Percentiles rank a stretch among this genome's conserved stretches.
Conservation (phyloP, 1,140 invertebrate species). For the Papilio xuthus region DNA sequence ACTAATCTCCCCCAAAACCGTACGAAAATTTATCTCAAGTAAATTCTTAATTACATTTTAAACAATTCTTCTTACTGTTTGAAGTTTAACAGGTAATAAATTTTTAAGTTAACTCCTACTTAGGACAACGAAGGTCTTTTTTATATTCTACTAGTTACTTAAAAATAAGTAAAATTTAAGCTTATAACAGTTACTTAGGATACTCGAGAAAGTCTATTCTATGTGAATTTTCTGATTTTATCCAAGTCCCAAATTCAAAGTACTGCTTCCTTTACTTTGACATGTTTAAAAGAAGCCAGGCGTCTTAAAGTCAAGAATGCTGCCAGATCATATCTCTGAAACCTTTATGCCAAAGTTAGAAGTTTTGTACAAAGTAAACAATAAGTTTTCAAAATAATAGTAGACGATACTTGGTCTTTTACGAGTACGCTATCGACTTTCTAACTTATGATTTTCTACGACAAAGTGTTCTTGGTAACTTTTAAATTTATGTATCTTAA, state of each 20-base stretch:
- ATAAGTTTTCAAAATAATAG: constrained; percentile 14
- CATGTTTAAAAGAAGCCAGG: neutral
- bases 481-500: constrained; percentile 9
- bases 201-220: too few species aligned
- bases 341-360: neutral
- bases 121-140: too few species aligned
- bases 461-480: neutral
- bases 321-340: neutral
- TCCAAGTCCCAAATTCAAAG: neutral
- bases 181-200: too few species aligned
- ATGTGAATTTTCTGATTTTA: neutral
- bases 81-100: neutral
- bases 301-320: neutral
- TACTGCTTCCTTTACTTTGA: neutral
- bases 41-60: neutral
- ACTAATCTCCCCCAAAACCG: neutral
- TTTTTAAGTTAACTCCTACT: too few species aligned
- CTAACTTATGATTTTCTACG: constrained; percentile 2
- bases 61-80: neutral
- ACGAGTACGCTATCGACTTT: neutral
- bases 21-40: neutral
- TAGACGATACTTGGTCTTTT: neutral
- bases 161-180: too few species aligned
- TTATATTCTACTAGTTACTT: too few species aligned
- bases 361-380: neutral